A percentile compares a stretch with the other conserved stretches of the same genome.
Evolutionary conservation across 1,140 invertebrate species (phyloP).

Genomic region (Atta cephalotes): DNA sequence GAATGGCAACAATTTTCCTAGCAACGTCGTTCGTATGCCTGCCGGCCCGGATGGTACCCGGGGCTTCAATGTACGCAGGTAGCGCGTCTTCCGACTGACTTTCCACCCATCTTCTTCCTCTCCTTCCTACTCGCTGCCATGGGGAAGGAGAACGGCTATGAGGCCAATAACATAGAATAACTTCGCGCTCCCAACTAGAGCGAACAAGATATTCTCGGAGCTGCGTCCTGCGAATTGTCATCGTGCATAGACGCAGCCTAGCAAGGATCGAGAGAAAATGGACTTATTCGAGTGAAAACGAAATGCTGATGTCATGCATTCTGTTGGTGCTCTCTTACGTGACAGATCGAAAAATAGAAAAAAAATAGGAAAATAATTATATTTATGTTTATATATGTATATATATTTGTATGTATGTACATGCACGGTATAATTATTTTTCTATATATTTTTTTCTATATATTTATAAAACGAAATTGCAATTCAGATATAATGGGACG

Average conservation of each 20-base stretch:
- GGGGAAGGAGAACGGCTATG: slow-evolving; percentile 82
- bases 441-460: not conserved
- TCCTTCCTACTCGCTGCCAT: slow-evolving; percentile 72
- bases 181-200: slow-evolving; percentile 57
- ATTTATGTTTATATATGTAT: slow-evolving; percentile 25
- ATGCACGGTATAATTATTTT: slow-evolving; percentile 32
- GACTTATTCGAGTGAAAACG: slow-evolving; percentile 51
- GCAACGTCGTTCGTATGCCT: slow-evolving; percentile 86
- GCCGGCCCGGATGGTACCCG: slow-evolving; percentile 87
- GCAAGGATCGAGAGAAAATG: slow-evolving; percentile 59
- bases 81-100: slow-evolving; percentile 81
- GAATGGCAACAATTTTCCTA: slow-evolving; percentile 71
- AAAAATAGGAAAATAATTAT: slow-evolving; percentile 27
- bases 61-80: slow-evolving; percentile 88
- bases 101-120: slow-evolving; percentile 78
- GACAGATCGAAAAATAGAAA: slow-evolving; percentile 21
- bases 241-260: slow-evolving; percentile 15
- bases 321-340: slow-evolving; percentile 63
- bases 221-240: slow-evolving; percentile 35
- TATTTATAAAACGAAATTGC: slow-evolving; percentile 14
- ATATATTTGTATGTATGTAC: not conserved
- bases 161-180: slow-evolving; percentile 81
- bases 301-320: slow-evolving; percentile 58
- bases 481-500: not conserved
- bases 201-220: slow-evolving; percentile 41